Conservation (phyloP, 2,888 invertebrate genomes). For the Macrophya annulata region DNA sequence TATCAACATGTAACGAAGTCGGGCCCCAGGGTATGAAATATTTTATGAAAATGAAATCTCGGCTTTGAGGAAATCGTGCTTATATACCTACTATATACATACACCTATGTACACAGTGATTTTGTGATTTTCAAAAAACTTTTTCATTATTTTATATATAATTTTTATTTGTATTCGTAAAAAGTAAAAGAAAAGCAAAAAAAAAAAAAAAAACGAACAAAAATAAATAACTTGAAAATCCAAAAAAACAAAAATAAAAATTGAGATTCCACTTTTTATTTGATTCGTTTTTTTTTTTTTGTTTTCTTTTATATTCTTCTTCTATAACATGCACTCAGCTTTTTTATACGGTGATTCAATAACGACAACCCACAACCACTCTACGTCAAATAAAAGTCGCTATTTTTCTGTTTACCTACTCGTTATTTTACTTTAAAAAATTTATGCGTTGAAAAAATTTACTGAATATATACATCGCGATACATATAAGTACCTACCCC, state of each 20-base stretch:
- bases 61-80: no score
- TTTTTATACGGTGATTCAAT: neutral
- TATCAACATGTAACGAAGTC: no score
- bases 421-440: neutral
- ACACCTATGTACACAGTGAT: no score
- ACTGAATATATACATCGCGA: neutral
- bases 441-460: neutral
- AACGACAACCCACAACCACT: neutral
- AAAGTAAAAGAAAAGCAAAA: no score
- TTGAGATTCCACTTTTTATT: neutral
- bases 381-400: neutral
- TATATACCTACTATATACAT: no score
- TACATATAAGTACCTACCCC: neutral
- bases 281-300: neutral
- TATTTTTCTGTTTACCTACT: neutral
- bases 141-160: no score
- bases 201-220: neutral
- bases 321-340: neutral
- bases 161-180: no score
- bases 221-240: neutral
- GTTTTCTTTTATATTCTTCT: neutral
- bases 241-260: neutral
- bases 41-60: no score
- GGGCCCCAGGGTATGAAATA: no score
- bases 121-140: no score